phyloP scores from a whole-genome alignment of 2,888 invertebrate species.

The Phanerotoma sp. region DNA sequence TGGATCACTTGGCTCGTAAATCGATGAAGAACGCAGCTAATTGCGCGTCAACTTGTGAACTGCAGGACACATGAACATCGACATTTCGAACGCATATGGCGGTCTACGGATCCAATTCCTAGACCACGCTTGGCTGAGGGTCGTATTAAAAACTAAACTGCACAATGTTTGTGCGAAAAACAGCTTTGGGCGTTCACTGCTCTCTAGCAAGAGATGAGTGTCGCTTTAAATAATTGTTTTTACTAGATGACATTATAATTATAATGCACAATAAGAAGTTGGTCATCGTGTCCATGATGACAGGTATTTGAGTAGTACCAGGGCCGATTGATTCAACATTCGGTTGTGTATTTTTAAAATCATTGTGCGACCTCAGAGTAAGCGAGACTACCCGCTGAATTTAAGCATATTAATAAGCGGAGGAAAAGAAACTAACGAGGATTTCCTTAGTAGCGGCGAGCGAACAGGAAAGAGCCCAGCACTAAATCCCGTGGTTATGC shows the following conservation, averaged over 20 bases:
- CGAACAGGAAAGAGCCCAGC: conserved; percentile 66
- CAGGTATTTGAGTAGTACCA: too few relatives aligned
- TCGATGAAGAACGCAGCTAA: conserved; percentile 65
- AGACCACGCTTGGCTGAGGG: conserved; percentile 61
- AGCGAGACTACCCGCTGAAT: conserved; percentile 30
- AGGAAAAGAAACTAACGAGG: conserved; percentile 20
- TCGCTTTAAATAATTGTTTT: background rate
- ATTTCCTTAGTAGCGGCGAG: conserved; percentile 64
- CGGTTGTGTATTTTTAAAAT: too few relatives aligned
- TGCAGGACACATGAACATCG: conserved; percentile 65
- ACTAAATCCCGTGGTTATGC: conserved; percentile 59
- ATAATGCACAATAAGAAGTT: too few relatives aligned
- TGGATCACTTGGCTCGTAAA: conserved; percentile 65
- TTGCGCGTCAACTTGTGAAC: conserved; percentile 57
- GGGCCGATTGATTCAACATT: too few relatives aligned
- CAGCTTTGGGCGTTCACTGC: background rate
- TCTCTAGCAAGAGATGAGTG: background rate
- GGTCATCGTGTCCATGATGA: too few relatives aligned
- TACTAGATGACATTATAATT: too few relatives aligned
- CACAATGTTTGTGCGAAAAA: conserved; percentile 1
- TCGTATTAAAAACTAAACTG: conserved; percentile 44
- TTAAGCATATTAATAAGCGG: conserved; percentile 22
- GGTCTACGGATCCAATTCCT: conserved; percentile 58
- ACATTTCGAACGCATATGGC: conserved; percentile 66
- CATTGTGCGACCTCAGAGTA: conserved; percentile 26